Percentiles rank a stretch among this genome's conserved stretches.
Conservation (phyloP, 2,888 invertebrate genomes). For the Caenorhabditis sp. region DNA sequence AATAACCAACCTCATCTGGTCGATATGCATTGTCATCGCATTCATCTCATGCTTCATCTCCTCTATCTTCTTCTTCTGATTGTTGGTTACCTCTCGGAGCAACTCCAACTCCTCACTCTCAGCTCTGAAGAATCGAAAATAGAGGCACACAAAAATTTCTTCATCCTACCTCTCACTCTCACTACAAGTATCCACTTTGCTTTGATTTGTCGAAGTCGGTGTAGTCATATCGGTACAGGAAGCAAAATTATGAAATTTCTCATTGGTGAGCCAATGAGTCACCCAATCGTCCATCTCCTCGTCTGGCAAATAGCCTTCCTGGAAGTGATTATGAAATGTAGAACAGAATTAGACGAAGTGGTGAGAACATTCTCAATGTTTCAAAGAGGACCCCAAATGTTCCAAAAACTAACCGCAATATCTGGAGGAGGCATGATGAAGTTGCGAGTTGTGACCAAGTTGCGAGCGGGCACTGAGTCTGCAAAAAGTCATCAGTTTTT, state of each 20-base stretch:
- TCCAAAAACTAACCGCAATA: conserved; percentile 27
- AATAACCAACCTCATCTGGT: conserved; percentile 63
- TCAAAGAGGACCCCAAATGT: neutral
- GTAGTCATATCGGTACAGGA: conserved; percentile 56
- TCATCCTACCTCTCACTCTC: conserved; percentile 56
- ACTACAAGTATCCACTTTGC: conserved; percentile 61
- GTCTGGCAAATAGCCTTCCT: conserved; percentile 56
- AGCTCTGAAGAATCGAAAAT: conserved; percentile 28
- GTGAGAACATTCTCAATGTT: too few relatives aligned
- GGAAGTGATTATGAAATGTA: conserved; percentile 2
- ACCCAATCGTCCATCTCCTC: conserved; percentile 77
- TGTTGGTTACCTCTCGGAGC: conserved; percentile 75
- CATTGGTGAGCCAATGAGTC: conserved; percentile 74
- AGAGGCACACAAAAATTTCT: neutral
- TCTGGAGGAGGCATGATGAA: conserved; percentile 61
- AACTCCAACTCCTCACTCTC: conserved; percentile 74
- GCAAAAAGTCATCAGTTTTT: conserved; percentile 1
- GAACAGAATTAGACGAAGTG: too few relatives aligned
- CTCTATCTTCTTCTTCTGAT: conserved; percentile 77
- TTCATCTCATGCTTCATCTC: conserved; percentile 72
- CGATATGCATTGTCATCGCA: conserved; percentile 70
- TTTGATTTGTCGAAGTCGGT: conserved; percentile 62
- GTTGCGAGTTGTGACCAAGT: conserved; percentile 39
- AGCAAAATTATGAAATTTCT: conserved; percentile 65
- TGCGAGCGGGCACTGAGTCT: conserved; percentile 55